Base-by-base conservation (phyloP, 1,140 invertebrate genomes). In the Drosophila cardini region DNA sequence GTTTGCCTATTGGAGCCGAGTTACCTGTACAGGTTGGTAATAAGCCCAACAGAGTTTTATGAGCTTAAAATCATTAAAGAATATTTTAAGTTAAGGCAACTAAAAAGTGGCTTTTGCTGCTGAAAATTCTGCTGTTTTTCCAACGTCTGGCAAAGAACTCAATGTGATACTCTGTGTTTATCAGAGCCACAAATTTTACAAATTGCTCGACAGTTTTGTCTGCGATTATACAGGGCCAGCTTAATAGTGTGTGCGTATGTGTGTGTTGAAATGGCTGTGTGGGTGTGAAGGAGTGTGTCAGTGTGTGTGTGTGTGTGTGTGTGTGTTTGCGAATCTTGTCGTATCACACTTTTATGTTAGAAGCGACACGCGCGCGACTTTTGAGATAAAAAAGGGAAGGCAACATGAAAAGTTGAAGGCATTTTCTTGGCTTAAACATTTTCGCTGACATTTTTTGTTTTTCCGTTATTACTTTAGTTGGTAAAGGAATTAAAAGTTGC, bases 401-500 rank as follows among this genome's bases (percentile, higher is more conserved):
- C 57, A 53, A 11, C 30, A 61, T 42, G 13, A 21, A 64, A 63
- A 73, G 38, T 53, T 73, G 32, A 69, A 55, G 50, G 34, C 56
- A 61, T 60, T 57, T 68, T 38, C 55, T 58, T 61, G 55, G 21
- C 74, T 65, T 45, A 15, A 30, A 16, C 53, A 82, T 82, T 57
- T 63, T 21, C 50, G 34, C n/a, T 45, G 21, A 42, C 50, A 6
- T 15, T 56, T 38, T 26, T 15, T 34, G 15, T 4, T 15, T 56
- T 38, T 26, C 21, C 42, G 15, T 4, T 21, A 36, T 38, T 46
- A 76, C 50, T 58, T 50, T 60, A 67, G 65, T 72, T 73, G 18
- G 13, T 15, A 38, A 65, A 71, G 50, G 67, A 78, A 79, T 78
- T 83, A 83, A 83, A 83, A 83, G 61, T 82, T 75, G 13, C 45